A percentile compares a stretch with the other conserved stretches of the same genome.
These are phyloP conservation scores for Aix galericulata DNA, from an alignment of 2,113 vertebrate genomes.

Conservation along the genomic window DNA sequence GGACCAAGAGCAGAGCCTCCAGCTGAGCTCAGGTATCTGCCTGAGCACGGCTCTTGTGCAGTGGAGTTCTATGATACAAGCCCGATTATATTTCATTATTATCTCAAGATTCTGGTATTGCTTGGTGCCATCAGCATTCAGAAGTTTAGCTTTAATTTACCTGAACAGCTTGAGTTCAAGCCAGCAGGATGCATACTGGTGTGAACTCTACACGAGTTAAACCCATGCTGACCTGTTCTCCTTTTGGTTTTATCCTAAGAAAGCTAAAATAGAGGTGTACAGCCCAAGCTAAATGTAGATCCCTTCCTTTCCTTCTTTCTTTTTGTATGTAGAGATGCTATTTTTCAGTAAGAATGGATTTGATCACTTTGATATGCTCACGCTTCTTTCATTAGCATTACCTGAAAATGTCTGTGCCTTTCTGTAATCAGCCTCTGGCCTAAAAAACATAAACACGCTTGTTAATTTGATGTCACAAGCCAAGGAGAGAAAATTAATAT, in stretches of 20 bases:
- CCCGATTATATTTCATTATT: not conserved
- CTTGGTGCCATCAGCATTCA: not conserved
- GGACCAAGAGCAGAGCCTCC: not conserved
- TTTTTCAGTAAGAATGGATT: not conserved
- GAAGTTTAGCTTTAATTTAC: not conserved
- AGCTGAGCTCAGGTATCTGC: not conserved
- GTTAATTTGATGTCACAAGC: not conserved
- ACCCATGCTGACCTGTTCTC: not conserved
- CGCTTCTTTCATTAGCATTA: constrained; percentile 44
- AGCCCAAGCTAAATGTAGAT: not conserved
- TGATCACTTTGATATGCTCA: not conserved
- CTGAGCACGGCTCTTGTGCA: no score
- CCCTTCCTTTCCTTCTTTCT: not conserved
- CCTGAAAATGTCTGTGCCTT: constrained; percentile 80
- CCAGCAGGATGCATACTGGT: not conserved
- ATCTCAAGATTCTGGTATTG: not conserved
- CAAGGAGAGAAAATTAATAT: not conserved
- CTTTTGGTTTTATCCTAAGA: not conserved
- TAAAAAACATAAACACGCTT: constrained; percentile 58
- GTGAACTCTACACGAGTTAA: not conserved
- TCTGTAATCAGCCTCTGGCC: constrained; percentile 76
- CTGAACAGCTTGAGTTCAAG: not conserved
- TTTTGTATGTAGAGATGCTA: not conserved
- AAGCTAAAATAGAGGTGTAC: not conserved
- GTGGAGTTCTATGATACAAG: no score